phyloP scores from a whole-genome alignment of 2,888 invertebrate species.

The Apamea crenata region DNA sequence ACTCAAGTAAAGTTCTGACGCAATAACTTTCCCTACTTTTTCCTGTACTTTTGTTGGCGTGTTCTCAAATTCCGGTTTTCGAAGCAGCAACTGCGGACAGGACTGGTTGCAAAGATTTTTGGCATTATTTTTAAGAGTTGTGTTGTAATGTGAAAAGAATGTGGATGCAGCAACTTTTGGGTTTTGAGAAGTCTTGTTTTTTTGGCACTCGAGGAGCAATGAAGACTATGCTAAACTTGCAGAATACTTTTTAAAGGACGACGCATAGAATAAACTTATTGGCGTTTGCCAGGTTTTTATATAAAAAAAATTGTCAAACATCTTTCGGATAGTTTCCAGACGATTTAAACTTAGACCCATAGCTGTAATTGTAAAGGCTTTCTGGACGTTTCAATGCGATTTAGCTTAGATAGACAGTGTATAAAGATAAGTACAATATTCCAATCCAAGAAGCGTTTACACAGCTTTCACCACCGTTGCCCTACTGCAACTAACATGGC shows the following conservation, averaged over 20 bases:
- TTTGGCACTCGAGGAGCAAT: conserved; percentile 5
- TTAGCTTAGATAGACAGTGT: too few relatives aligned
- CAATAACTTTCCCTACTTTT: conserved; percentile 34
- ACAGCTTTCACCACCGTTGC: conserved; percentile 54
- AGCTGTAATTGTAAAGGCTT: too few relatives aligned
- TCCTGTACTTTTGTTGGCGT: conserved; percentile 40
- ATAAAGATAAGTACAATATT: conserved; percentile 1
- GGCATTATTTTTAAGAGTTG: conserved; percentile 13
- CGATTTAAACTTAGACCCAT: background rate
- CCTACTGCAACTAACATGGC: conserved; percentile 26
- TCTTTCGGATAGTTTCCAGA: background rate
- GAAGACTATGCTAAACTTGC: background rate
- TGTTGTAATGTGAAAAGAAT: conserved; percentile 19
- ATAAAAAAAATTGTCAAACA: background rate
- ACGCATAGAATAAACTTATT: background rate
- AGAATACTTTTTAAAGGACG: background rate
- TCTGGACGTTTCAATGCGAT: background rate
- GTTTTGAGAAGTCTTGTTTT: background rate
- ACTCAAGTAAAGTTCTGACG: conserved; percentile 3
- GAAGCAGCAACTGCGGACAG: conserved; percentile 19
- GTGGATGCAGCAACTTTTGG: background rate
- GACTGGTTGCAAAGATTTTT: conserved; percentile 37
- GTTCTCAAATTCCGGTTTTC: conserved; percentile 54
- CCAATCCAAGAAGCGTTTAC: conserved; percentile 12
- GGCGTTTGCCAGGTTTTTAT: background rate